Percentiles rank a stretch among this genome's conserved stretches.
Conservation (phyloP, 2,113 vertebrate genomes). For the Balaenoptera acutorostrata region DNA sequence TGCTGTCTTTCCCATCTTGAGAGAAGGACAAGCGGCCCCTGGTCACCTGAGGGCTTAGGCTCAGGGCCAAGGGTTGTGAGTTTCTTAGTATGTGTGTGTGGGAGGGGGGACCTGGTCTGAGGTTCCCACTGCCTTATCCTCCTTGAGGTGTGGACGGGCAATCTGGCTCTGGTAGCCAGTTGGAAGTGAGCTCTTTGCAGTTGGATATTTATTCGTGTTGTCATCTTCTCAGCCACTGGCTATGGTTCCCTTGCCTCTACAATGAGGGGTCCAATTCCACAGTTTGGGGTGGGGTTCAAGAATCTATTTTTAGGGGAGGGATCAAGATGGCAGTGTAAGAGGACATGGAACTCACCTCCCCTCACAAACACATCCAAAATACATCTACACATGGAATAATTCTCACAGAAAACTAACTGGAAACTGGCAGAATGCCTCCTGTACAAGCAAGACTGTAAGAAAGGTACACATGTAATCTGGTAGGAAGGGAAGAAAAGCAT, state of each 20-base stretch:
- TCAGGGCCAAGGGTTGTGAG: neutral
- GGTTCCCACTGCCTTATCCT: rapidly evolving
- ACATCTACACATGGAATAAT: neutral
- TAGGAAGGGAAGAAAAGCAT: neutral
- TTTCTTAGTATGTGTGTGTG: neutral
- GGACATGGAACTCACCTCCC: neutral
- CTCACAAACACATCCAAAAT: neutral
- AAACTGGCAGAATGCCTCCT: neutral
- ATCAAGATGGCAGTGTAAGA: neutral
- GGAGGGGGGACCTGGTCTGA: neutral
- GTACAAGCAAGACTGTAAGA: neutral
- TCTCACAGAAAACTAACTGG: neutral
- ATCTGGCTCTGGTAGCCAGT: neutral
- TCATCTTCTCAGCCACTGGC: neutral
- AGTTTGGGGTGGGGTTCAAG: too few species aligned
- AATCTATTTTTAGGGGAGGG: neutral
- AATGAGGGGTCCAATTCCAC: too few species aligned
- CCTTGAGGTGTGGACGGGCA: neutral
- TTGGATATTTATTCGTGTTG: neutral
- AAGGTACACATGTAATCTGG: neutral
- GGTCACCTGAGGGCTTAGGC: too few species aligned
- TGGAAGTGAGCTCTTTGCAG: neutral
- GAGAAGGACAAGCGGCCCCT: neutral
- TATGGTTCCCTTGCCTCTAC: neutral
- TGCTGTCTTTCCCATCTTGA: neutral